Evolutionary conservation across 2,888 invertebrate genomes (phyloP), one percentile per base, ranked within the genome.

Genomic region (Germaria angustata): DNA sequence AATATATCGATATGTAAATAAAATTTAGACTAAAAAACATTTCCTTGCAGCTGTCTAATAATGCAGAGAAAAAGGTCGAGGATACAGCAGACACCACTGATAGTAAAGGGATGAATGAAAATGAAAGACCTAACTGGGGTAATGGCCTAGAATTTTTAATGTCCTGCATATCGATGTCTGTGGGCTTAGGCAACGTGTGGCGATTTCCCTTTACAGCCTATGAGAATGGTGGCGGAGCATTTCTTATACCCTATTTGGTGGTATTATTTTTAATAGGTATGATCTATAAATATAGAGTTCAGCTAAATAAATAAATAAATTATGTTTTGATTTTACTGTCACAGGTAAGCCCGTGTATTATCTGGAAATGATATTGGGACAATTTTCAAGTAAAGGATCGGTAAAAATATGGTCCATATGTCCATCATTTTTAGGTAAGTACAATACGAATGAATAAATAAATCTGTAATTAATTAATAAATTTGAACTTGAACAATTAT

Each of bases 281-380:
- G 80, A 53, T 34, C 5, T 6, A 39, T n/a, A 22, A n/a, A n/a
- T n/a, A n/a, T n/a, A n/a, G n/a, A n/a, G n/a, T n/a, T n/a, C n/a
- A n/a, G n/a, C n/a, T n/a, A n/a, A n/a, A n/a, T n/a, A n/a, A n/a
- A n/a, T n/a, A n/a, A n/a, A n/a, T n/a, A n/a, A n/a, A n/a, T n/a
- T n/a, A n/a, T n/a, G n/a, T n/a, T n/a, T n/a, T n/a, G n/a, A n/a
- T n/a, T n/a, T n/a, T n/a, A n/a, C n/a, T n/a, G n/a, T n/a, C n/a
- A n/a, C 17, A 85, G 85, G 85, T 17, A 84, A 95, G 86, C 96
- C 96, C 0, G 93, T 97, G 92, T 97, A 97, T 89, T 96, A 95
- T 88, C 91, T 97, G 88, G 97, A 97, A 91, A 95, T 96, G 92
- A 92, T 94, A 1, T 89, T 97, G 9, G 97, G 97, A 11, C 97